Conservation (phyloP, 2,113 vertebrate species). For the Pituophis catenifer region DNA sequence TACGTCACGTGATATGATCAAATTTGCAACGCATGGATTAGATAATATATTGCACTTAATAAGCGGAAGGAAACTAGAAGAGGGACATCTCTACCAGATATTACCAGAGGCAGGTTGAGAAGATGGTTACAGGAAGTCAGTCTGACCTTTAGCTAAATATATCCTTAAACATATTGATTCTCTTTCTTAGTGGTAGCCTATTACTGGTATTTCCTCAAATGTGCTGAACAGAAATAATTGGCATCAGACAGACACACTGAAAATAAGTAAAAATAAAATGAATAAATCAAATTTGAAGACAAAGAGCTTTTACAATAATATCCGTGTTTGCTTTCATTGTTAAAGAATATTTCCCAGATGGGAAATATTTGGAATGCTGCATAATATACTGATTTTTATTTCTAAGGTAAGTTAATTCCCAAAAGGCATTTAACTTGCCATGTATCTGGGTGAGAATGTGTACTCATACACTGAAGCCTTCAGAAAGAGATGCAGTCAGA, state of each 20-base stretch:
- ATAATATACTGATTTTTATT: background rate
- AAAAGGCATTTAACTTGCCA: background rate
- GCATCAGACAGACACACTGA: background rate
- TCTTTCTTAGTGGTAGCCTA: background rate
- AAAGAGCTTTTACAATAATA: background rate
- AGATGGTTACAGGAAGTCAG: background rate
- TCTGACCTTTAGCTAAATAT: background rate
- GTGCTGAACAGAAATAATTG: background rate
- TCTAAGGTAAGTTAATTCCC: background rate
- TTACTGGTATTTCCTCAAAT: background rate
- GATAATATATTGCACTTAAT: background rate
- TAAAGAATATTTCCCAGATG: background rate
- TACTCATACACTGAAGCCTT: background rate
- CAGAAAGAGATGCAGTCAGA: background rate
- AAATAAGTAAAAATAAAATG: background rate
- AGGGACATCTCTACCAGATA: background rate
- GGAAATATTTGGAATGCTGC: background rate
- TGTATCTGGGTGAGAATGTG: background rate
- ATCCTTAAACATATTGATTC: background rate
- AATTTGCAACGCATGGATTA: background rate
- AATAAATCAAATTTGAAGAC: background rate
- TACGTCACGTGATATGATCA: rapidly evolving
- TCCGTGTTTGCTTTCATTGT: background rate
- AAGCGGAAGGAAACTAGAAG: background rate
- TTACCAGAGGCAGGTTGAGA: background rate